Percentiles rank a stretch among this genome's conserved stretches.
Conservation (phyloP, 2,888 invertebrate genomes). For the Coelinius sp. region DNA sequence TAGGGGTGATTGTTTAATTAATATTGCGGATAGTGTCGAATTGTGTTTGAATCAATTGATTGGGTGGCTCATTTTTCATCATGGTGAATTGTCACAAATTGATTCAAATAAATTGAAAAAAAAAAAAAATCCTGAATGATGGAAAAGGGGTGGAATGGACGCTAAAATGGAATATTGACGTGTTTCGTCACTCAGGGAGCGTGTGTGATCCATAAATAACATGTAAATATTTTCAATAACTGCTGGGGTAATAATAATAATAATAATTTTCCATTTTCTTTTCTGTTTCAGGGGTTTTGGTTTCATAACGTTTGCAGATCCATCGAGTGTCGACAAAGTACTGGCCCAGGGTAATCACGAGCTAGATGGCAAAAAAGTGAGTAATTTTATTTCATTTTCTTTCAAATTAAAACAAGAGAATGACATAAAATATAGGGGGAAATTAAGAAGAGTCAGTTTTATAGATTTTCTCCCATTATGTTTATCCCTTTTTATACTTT, state of each 20-base stretch:
- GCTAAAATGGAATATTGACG: slow-evolving; percentile 53
- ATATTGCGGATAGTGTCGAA: background rate
- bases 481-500: slow-evolving; percentile 58
- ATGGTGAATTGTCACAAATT: too few species aligned
- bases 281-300: slow-evolving; percentile 91
- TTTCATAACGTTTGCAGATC: slow-evolving; percentile 99
- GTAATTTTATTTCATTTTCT: slow-evolving; percentile 65
- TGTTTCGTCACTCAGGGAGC: slow-evolving; percentile 59
- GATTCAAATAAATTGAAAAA: too few species aligned
- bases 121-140: background rate
- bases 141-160: slow-evolving; percentile 27
- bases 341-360: slow-evolving; percentile 98
- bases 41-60: slow-evolving; percentile 13
- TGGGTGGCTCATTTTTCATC: background rate
- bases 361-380: slow-evolving; percentile 99
- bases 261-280: too few species aligned
- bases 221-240: slow-evolving; percentile 70
- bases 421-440: too few species aligned
- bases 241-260: slow-evolving; percentile 61
- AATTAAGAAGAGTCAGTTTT: slow-evolving; percentile 61
- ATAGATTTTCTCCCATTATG: slow-evolving; percentile 53
- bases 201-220: slow-evolving; percentile 68
- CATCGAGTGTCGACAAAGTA: slow-evolving; percentile 99
- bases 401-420: background rate
- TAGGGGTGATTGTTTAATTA: slow-evolving; percentile 18